Base-by-base conservation (phyloP, 2,797 vertebrate genomes). In the Lycodopsis pacificus region DNA sequence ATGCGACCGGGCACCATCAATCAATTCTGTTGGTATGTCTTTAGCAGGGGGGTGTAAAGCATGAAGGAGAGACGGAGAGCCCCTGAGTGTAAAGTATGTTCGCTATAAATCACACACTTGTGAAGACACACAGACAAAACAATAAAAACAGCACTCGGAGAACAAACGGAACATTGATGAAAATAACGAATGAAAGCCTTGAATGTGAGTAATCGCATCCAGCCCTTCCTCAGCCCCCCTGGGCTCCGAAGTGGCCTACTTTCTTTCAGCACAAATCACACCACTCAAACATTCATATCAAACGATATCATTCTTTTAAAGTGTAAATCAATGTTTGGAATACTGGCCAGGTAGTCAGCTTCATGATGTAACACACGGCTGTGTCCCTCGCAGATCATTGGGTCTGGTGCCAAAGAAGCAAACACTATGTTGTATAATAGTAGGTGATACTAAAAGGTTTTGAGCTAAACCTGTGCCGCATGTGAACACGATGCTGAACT, bases 1-100 rank as follows among this genome's bases (percentile, higher is more conserved):
- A 83, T 70, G 75, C 36, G 11, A 67, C 66, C 4, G 5, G 40
- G 76, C 61, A 57, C 38, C 42, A 38, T 83, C 71, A 88, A 86
- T 90, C 86, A 75, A 64, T 81, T 36, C 17, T 48, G 73, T 30
- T 51, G 62, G 58, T 65, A 64, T 65, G 66, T 75, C 71, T 75
- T 84, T 53, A 68, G 64, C 69, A 34, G 22, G 65, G 56, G 67
- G 36, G 68, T 7, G 64, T n/a, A 71, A 71, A 65, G 49, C 34
- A 72, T 78, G 79, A 80, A 61, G 64, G 34, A 67, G 69, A 66
- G 57, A 67, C 19, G 71, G 53, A 69, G 65, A 61, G 22, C 44
- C 49, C 59, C 22, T 32, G n/a, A 77, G 75, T 81, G 38, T 44
- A 20, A 79, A 64, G 58, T 56, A 57, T 75, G 58, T 75, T 80